phyloP scores from a whole-genome alignment of 2,888 invertebrate species.

The Himalopsyche tibetana region DNA sequence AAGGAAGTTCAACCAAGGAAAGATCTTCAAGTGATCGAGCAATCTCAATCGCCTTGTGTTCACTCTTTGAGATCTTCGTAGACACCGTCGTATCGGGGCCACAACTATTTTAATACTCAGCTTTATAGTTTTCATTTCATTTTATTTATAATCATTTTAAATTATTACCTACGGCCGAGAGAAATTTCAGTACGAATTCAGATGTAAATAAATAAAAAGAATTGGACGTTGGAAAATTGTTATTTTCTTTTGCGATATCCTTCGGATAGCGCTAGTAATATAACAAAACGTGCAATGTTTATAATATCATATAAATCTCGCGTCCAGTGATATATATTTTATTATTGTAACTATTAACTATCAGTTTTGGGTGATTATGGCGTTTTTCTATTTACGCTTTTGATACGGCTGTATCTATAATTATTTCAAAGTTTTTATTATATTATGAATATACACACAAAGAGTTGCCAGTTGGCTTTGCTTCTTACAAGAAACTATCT shows the following conservation, averaged over 20 bases:
- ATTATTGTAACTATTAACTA: not conserved
- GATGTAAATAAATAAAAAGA: not conserved
- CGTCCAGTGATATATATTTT: conserved; percentile 11
- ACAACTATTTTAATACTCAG: conserved; percentile 9
- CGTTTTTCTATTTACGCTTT: not conserved
- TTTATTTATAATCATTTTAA: conserved; percentile 33
- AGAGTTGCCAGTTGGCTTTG: conserved; percentile 26
- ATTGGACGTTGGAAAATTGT: not conserved
- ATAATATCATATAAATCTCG: not conserved
- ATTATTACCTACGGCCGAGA: not conserved
- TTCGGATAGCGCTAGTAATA: not conserved
- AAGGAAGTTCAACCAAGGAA: conserved; percentile 98
- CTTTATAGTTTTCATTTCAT: conserved; percentile 15
- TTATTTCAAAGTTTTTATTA: conserved; percentile 50
- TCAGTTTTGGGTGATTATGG: not conserved
- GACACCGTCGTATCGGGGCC: not conserved
- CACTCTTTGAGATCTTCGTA: conserved; percentile 22
- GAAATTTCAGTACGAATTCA: not conserved
- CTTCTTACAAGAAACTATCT: conserved; percentile 16
- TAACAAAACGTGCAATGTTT: not conserved
- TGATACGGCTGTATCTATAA: conserved; percentile 50
- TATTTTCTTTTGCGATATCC: not conserved
- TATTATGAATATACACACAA: conserved; percentile 4
- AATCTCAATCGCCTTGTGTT: conserved; percentile 8
- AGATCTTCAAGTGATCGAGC: conserved; percentile 93